phyloP scores from a whole-genome alignment of 2,888 invertebrate species.

The Molorchus minor region DNA sequence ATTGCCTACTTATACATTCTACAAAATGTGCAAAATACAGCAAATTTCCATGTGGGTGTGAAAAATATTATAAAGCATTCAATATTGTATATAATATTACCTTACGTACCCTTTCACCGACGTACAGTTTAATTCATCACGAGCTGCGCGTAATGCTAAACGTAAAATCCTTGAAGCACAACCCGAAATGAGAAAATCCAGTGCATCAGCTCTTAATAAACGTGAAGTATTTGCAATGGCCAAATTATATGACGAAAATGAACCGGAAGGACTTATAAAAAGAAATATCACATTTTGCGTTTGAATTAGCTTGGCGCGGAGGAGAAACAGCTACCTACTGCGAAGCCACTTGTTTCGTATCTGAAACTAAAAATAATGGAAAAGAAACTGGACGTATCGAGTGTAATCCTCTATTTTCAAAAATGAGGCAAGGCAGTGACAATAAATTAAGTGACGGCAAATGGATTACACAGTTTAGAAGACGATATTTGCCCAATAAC shows the following conservation, averaged over 20 bases:
- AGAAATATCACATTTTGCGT: background rate
- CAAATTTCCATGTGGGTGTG: too few species aligned
- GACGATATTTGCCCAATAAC: constrained; percentile 8
- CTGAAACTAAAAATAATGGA: constrained; percentile 4
- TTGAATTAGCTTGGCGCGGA: background rate
- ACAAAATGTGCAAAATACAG: too few species aligned
- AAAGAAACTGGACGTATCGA: constrained; percentile 1
- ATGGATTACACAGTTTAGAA: background rate
- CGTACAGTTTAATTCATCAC: constrained; percentile 4
- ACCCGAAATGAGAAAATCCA: constrained; percentile 25
- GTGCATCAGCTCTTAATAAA: constrained; percentile 5
- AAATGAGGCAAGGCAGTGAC: background rate
- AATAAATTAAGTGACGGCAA: constrained; percentile 14
- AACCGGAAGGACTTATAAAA: constrained; percentile 5
- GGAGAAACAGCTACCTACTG: background rate
- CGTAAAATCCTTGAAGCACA: constrained; percentile 16
- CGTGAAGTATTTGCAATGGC: background rate
- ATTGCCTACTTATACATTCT: too few species aligned
- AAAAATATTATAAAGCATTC: constrained; percentile 6
- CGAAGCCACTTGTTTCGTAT: background rate
- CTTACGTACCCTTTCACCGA: constrained; percentile 14
- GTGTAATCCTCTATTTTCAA: constrained; percentile 1
- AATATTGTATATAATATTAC: constrained; percentile 8
- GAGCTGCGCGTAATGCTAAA: background rate
- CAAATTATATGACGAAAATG: constrained; percentile 6